These are phyloP conservation scores for Drosophila funebris DNA, from an alignment of 1,140 invertebrate species.

Conservation along the genomic window DNA sequence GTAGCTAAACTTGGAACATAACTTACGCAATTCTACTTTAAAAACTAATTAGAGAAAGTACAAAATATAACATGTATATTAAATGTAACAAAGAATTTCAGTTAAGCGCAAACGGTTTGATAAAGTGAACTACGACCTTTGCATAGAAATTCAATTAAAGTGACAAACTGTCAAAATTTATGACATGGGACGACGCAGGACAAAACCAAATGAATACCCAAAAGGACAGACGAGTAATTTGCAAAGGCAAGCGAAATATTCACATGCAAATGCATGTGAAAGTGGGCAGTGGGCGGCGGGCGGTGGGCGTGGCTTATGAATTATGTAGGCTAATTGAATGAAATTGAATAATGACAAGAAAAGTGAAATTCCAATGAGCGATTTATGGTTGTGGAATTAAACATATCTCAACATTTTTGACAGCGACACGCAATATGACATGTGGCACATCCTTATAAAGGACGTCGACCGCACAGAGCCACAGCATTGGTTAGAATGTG, in stretches of 20 bases:
- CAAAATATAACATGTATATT: not conserved
- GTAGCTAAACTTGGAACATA: not conserved
- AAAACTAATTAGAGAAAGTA: not conserved
- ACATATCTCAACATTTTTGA: slow-evolving; percentile 40
- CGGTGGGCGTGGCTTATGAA: slow-evolving; percentile 53
- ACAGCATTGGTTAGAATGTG: slow-evolving; percentile 1
- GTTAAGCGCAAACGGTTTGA: not conserved
- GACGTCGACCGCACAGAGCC: not conserved
- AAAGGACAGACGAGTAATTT: slow-evolving; percentile 26
- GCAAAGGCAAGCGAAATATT: slow-evolving; percentile 24
- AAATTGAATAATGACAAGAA: slow-evolving; percentile 81
- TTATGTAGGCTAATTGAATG: slow-evolving; percentile 79
- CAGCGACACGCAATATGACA: slow-evolving; percentile 53
- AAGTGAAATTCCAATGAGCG: slow-evolving; percentile 74
- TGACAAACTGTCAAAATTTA: slow-evolving; percentile 76
- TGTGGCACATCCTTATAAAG: slow-evolving; percentile 13
- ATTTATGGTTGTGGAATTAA: slow-evolving; percentile 66
- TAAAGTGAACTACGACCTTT: slow-evolving; percentile 19
- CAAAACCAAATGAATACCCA: slow-evolving; percentile 42
- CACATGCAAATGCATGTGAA: slow-evolving; percentile 61
- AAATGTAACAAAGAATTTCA: not conserved
- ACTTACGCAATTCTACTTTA: not conserved
- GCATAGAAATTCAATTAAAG: slow-evolving; percentile 74
- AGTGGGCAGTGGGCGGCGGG: not conserved
- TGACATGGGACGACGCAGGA: slow-evolving; percentile 59